Evolutionary conservation across 2,888 invertebrate species (phyloP).

Genomic region (Apodemia zela): DNA sequence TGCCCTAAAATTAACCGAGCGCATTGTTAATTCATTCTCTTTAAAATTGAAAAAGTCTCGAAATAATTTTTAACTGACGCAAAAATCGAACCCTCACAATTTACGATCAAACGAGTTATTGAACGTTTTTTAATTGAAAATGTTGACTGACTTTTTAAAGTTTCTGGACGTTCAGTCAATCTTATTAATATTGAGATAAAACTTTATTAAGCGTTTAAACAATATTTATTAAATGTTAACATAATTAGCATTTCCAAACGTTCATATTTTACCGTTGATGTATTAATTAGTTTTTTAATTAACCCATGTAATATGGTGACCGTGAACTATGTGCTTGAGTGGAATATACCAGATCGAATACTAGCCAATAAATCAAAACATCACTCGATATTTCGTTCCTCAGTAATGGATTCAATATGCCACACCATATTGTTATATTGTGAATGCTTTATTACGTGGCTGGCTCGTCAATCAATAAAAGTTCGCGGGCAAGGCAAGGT

Average conservation of each 20-base stretch:
- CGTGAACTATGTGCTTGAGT: conserved; percentile 22
- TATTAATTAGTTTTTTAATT: conserved; percentile 23
- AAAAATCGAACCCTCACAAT: too few relatives aligned
- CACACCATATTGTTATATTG: conserved; percentile 22
- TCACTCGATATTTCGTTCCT: neutral
- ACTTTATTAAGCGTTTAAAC: neutral
- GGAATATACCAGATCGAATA: conserved; percentile 11
- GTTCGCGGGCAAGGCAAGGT: conserved; percentile 48
- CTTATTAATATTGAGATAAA: too few relatives aligned
- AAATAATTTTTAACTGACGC: too few relatives aligned
- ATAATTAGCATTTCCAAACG: neutral
- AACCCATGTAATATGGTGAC: conserved; percentile 22
- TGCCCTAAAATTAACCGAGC: too few relatives aligned
- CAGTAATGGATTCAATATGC: neutral
- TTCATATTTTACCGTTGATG: conserved; percentile 19
- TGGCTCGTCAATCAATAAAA: conserved; percentile 31
- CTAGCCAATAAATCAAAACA: neutral
- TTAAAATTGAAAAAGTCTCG: too few relatives aligned
- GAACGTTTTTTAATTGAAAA: too few relatives aligned
- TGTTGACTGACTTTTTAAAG: too few relatives aligned
- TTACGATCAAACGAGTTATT: too few relatives aligned
- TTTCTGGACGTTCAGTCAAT: too few relatives aligned
- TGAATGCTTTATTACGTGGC: conserved; percentile 17
- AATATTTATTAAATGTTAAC: neutral
- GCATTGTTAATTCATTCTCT: too few relatives aligned